Conservation (phyloP, 2,888 invertebrate genomes). For the Ceramica pisi region DNA sequence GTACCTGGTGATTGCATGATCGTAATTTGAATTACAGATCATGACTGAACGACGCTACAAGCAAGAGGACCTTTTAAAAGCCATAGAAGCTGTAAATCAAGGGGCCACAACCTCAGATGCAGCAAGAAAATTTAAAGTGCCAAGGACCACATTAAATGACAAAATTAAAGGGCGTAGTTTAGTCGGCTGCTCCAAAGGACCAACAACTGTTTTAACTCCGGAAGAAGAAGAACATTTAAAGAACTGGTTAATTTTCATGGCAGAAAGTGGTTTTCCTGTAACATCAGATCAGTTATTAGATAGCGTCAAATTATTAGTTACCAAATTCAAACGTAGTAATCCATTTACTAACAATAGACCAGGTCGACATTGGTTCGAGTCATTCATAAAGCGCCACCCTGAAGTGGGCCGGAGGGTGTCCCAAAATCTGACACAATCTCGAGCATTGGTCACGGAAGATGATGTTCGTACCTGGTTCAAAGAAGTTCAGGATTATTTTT, state of each 20-base stretch:
- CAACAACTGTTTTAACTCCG: neutral
- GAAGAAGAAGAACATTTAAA: conserved; percentile 1
- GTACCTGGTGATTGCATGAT: no score
- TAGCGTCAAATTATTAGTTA: conserved; percentile 14
- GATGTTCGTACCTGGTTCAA: conserved; percentile 30
- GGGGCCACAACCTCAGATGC: conserved; percentile 10
- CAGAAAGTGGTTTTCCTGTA: neutral
- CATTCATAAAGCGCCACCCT: conserved; percentile 8
- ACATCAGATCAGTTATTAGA: conserved; percentile 14
- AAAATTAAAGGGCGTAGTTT: conserved; percentile 9
- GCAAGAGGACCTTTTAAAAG: conserved; percentile 10
- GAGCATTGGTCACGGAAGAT: neutral
- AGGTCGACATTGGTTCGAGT: conserved; percentile 14
- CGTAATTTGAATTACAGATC: conserved; percentile 3
- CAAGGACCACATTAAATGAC: conserved; percentile 5
- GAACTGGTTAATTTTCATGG: conserved; percentile 4
- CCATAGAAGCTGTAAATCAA: conserved; percentile 1
- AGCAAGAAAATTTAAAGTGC: conserved; percentile 15
- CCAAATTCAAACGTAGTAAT: neutral
- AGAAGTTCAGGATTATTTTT: conserved; percentile 17
- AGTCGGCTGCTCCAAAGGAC: neutral
- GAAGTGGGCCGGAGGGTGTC: neutral
- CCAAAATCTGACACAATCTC: conserved; percentile 2
- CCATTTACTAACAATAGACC: conserved; percentile 19
- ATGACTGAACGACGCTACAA: neutral